Evolutionary conservation across 1,140 invertebrate species (phyloP), one percentile per base, ranked within the genome.

Genomic region (Magallana gigas): DNA sequence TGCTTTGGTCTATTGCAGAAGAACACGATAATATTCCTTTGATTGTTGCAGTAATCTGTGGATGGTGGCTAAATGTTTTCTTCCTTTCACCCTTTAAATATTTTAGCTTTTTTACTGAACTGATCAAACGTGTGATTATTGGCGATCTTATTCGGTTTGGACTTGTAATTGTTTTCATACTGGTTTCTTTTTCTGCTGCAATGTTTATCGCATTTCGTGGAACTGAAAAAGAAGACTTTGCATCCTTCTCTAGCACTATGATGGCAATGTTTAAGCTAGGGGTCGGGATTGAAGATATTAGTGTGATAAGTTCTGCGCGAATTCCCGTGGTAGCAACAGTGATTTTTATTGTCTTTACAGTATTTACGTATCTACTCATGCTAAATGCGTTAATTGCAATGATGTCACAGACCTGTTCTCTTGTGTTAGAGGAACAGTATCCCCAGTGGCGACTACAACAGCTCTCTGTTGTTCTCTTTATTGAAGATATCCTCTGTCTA

Each of bases 361-460:
- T 92, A 14, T 68, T 93, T 16, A 92, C 92, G 23, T 92, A 91
- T 68, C 80, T 93, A 1, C 85, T 93, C 11, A 88, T 92, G 88
- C 68, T 93, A 14, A 93, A 93, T 85, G 88, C 90, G 0, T 88
- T 93, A 12, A 93, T 93, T 57, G 92, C 92, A 8, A 91, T 93
- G 92, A 92, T 93, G 91, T 92, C 92, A 60, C 88, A 91, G 76
- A 92, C 92, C 18, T 93, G 92, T 76, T 87, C 89, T 14, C 48
- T 90, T 6, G 89, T 93, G 1, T 71, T 91, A 1, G 88, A 91
- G 36, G 86, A 88, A 57, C 83, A 64, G 57, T 90, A 91, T 58
- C 88, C 88, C 7, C 92, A 92, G 81, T 91, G 89, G 88, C 88
- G 92, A 60, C 85, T 91, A 23, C 91, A 92, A 80, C 85, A 88